Conservation (phyloP, 2,888 invertebrate species). For the Lycophotia porphyrea region DNA sequence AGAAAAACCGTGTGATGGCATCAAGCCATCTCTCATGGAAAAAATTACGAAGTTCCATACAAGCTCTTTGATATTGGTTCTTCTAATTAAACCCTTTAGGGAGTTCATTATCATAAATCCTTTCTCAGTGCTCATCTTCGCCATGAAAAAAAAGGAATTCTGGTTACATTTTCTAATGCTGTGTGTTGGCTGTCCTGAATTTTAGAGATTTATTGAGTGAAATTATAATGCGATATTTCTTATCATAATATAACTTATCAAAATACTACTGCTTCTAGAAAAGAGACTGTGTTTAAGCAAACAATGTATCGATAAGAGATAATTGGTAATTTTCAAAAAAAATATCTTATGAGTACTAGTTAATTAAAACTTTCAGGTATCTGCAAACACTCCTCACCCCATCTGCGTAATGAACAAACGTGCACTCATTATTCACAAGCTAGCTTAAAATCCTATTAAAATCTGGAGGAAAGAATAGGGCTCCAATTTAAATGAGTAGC, state of each 20-base stretch:
- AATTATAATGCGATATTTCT: not conserved
- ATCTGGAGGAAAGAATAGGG: constrained; percentile 58
- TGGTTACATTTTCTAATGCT: not conserved
- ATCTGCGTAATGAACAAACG: constrained; percentile 43
- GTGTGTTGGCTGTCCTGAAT: not conserved
- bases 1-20: not conserved
- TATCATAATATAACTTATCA: no score
- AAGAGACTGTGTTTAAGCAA: not conserved
- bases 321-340: not conserved
- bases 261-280: not conserved
- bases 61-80: not conserved
- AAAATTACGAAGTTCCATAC: not conserved
- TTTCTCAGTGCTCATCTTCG: not conserved
- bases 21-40: not conserved
- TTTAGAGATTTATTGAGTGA: not conserved
- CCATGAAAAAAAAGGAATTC: not conserved
- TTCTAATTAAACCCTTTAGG: not conserved
- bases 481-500: constrained; percentile 60
- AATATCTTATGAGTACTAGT: not conserved
- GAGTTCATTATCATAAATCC: not conserved
- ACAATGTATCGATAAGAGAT: not conserved
- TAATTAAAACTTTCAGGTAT: not conserved
- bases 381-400: not conserved
- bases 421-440: constrained; percentile 48
- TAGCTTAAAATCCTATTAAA: constrained; percentile 56